Conservation (phyloP, 2,888 invertebrate species). For the Sphaeridia pumilis region DNA sequence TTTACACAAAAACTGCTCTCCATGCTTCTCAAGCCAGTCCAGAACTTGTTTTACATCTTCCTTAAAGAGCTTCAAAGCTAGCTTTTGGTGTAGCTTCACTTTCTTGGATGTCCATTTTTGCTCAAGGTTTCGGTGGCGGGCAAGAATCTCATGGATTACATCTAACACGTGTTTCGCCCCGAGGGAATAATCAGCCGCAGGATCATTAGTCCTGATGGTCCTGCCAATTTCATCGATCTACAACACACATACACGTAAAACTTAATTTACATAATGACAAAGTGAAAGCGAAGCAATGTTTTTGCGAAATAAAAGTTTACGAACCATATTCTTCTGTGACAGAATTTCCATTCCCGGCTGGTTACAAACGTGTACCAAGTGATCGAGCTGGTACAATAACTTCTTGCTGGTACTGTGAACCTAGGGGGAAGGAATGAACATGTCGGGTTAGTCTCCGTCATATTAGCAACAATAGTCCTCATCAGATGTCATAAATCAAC, state of each 20-base stretch:
- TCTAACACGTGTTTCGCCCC: conserved; percentile 93
- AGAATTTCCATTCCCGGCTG: conserved; percentile 64
- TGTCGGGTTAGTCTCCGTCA: too few species aligned
- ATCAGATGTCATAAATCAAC: too few species aligned
- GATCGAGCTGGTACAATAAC: conserved; percentile 86
- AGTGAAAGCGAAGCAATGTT: neutral
- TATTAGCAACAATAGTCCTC: too few species aligned
- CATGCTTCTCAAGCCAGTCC: conserved; percentile 95
- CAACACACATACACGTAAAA: neutral
- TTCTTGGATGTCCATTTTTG: conserved; percentile 91
- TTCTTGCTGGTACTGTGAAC: conserved; percentile 94
- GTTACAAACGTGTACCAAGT: conserved; percentile 90
- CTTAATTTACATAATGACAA: neutral
- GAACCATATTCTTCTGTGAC: conserved; percentile 57
- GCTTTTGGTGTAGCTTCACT: conserved; percentile 84
- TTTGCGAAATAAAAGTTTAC: too few species aligned
- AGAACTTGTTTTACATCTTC: conserved; percentile 95
- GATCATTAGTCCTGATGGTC: conserved; percentile 42
- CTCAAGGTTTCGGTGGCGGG: conserved; percentile 85
- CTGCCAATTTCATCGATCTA: conserved; percentile 22
- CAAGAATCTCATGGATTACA: conserved; percentile 91
- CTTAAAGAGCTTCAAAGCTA: conserved; percentile 84
- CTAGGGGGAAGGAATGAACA: too few species aligned
- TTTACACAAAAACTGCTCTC: conserved; percentile 90
- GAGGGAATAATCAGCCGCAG: conserved; percentile 90